Conservation (phyloP, 2,888 invertebrate species). For the Eutolmus rufibarbis region DNA sequence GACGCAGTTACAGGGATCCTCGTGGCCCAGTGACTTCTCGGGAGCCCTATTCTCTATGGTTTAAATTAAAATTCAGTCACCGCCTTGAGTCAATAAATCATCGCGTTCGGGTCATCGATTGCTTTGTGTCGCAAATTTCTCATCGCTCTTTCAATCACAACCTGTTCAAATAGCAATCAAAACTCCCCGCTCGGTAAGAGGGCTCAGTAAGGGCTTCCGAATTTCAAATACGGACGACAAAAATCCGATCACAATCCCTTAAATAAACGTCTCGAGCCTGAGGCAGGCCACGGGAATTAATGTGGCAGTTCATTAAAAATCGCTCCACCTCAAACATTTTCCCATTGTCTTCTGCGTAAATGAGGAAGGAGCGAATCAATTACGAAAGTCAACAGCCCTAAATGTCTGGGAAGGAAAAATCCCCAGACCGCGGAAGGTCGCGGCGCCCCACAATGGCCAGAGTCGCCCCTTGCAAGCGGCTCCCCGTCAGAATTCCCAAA, state of each 20-base stretch:
- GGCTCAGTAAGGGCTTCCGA: not conserved
- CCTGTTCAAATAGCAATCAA: not conserved
- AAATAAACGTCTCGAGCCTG: not conserved
- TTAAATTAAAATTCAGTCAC: not conserved
- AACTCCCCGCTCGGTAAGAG: not conserved
- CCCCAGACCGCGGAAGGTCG: not conserved
- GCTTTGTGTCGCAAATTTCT: not conserved
- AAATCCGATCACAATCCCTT: not conserved
- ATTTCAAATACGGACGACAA: not conserved
- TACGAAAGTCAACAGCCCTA: constrained; percentile 20
- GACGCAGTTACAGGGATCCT: too few relatives aligned
- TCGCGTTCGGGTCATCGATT: not conserved
- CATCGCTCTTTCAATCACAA: not conserved
- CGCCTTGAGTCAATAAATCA: not conserved
- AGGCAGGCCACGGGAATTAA: not conserved
- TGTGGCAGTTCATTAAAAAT: not conserved
- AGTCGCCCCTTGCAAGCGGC: not conserved
- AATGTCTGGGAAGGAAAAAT: not conserved
- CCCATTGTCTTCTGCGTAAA: constrained; percentile 12
- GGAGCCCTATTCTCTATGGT: not conserved
- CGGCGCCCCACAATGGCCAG: not conserved
- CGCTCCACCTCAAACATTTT: not conserved
- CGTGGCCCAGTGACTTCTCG: not conserved
- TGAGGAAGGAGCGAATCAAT: constrained; percentile 9
- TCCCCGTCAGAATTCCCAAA: constrained; percentile 15